These are phyloP conservation scores for Actinopyga echinites DNA, from an alignment of 53 echinoderm and acorn worm genomes.

Conservation along the genomic window DNA sequence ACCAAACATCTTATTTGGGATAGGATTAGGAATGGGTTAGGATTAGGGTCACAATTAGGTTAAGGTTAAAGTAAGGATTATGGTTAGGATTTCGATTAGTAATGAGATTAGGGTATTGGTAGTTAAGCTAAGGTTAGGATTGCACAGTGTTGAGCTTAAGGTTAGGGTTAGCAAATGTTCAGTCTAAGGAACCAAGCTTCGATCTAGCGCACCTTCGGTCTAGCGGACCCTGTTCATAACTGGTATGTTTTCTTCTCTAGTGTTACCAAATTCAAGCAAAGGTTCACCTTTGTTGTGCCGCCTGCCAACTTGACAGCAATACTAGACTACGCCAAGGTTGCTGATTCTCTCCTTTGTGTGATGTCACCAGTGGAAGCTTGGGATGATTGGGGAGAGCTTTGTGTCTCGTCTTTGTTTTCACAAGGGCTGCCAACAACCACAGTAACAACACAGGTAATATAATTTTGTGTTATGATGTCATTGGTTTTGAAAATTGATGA, in stretches of 20 bases:
- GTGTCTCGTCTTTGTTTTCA: conserved; percentile 85
- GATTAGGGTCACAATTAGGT: no score
- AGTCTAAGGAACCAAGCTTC: no score
- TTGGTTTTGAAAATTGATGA: background rate
- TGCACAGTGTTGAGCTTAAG: no score
- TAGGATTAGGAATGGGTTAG: no score
- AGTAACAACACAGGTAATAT: conserved; percentile 77
- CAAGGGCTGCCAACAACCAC: conserved; percentile 90
- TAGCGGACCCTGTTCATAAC: no score
- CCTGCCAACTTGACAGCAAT: conserved; percentile 78
- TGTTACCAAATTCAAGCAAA: conserved; percentile 83
- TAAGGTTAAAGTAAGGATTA: no score
- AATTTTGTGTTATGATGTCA: background rate
- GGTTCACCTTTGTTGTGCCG: conserved; percentile 79
- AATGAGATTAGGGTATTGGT: no score
- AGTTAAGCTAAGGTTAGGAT: no score
- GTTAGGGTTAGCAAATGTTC: no score
- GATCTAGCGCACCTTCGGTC: no score
- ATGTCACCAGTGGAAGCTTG: conserved; percentile 78
- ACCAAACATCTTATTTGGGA: no score
- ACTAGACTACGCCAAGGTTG: conserved; percentile 84
- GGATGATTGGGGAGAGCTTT: conserved; percentile 94
- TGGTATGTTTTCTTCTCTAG: conserved; percentile 39
- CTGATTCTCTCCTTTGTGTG: conserved; percentile 78
- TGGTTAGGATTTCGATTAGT: no score